Conservation (phyloP, 2,113 vertebrate species). For the Equus quagga region DNA sequence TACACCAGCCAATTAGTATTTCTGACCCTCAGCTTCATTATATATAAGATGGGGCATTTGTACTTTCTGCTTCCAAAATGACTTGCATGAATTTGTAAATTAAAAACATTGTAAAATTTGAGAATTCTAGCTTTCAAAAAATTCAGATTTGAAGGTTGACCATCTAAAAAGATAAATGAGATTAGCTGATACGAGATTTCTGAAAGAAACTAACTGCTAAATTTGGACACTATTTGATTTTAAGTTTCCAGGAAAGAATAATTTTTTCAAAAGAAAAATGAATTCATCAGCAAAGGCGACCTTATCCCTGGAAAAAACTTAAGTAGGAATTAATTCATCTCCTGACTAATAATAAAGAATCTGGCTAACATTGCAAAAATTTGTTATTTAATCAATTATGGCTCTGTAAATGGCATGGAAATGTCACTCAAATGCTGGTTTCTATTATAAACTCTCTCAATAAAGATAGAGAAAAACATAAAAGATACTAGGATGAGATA, state of each 20-base stretch:
- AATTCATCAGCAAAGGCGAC: not conserved
- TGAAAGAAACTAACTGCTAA: conserved; percentile 40
- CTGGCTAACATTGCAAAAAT: conserved; percentile 21
- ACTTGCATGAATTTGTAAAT: not conserved
- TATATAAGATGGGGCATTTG: not conserved
- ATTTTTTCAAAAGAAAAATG: not conserved
- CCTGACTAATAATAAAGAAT: not conserved
- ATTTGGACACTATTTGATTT: not conserved
- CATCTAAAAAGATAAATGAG: not conserved
- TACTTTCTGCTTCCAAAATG: conserved; percentile 9
- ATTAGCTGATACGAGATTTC: not conserved
- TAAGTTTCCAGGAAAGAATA: not conserved
- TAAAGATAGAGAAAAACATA: not conserved
- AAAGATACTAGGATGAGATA: not conserved
- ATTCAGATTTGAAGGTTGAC: not conserved
- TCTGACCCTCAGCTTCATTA: not conserved
- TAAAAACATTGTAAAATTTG: conserved; percentile 44
- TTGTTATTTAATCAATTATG: conserved; percentile 5
- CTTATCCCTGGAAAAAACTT: conserved; percentile 30
- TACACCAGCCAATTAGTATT: not conserved
- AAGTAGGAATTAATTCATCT: conserved; percentile 5
- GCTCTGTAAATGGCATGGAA: conserved; percentile 5
- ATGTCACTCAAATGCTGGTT: not conserved
- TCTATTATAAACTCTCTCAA: not conserved
- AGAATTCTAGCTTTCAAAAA: not conserved